Evolutionary conservation across 2,113 vertebrate species (phyloP).

Genomic region (Hippocampus mohnikei): DNA sequence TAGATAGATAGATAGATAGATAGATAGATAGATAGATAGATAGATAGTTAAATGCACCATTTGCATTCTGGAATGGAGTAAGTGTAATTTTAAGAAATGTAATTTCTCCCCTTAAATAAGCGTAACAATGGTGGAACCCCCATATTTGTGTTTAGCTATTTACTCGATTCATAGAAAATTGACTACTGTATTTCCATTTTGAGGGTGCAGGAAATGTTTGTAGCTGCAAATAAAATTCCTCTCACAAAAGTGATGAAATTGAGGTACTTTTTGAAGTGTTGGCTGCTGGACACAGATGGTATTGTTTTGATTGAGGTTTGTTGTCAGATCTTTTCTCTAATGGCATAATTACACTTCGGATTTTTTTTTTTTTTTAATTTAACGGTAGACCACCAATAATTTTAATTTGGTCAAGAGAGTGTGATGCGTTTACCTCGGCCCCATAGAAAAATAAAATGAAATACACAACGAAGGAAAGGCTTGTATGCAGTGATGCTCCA

Average conservation of each 20-base stretch:
- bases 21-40: too few species aligned
- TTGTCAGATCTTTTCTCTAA: background rate
- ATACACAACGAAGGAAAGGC: background rate
- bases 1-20: too few species aligned
- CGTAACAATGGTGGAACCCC: too few species aligned
- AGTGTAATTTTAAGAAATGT: too few species aligned
- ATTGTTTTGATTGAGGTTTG: background rate
- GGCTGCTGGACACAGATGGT: background rate
- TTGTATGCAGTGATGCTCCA: constrained; percentile 5
- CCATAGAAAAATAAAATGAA: background rate
- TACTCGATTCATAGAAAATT: too few species aligned
- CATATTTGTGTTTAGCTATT: too few species aligned
- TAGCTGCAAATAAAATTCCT: background rate
- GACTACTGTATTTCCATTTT: too few species aligned
- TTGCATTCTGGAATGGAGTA: too few species aligned
- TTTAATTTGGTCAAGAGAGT: background rate
- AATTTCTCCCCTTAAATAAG: too few species aligned
- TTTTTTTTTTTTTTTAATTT: background rate
- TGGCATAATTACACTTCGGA: background rate
- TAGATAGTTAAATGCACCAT: too few species aligned
- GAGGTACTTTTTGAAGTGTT: background rate
- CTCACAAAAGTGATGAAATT: background rate
- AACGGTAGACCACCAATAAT: background rate
- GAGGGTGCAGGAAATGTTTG: too few species aligned
- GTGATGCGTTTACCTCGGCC: background rate